phyloP scores from a whole-genome alignment of 2,113 vertebrate species.

The Delphinus delphis region DNA sequence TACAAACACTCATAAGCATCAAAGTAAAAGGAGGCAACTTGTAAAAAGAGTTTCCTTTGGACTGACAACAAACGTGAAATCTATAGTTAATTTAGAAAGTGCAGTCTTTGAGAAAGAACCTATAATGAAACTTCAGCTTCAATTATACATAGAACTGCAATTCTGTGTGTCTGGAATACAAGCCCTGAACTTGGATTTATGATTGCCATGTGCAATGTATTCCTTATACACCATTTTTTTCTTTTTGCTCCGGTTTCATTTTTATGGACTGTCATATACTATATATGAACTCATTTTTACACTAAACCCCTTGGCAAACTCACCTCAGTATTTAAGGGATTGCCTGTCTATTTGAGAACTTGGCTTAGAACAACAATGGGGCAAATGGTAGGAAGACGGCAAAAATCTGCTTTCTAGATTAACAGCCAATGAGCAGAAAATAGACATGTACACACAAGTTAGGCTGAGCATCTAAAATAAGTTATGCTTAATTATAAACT shows the following conservation, averaged over 20 bases:
- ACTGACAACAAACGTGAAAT: not conserved
- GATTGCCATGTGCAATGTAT: constrained; percentile 52
- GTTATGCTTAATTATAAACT: constrained; percentile 46
- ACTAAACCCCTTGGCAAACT: constrained; percentile 68
- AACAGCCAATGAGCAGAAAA: constrained; percentile 56
- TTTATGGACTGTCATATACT: constrained; percentile 56
- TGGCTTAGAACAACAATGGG: constrained; percentile 71
- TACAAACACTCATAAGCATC: not conserved
- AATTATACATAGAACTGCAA: not conserved
- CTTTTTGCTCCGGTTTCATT: constrained; percentile 59
- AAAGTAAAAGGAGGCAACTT: constrained; percentile 1
- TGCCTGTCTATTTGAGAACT: constrained; percentile 74
- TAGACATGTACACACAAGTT: constrained; percentile 5
- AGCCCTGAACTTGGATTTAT: not conserved
- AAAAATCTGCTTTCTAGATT: constrained; percentile 67
- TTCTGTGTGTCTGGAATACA: constrained; percentile 39
- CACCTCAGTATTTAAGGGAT: constrained; percentile 56
- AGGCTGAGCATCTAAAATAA: constrained; percentile 43
- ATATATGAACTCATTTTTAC: constrained; percentile 49
- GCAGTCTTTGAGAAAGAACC: not conserved
- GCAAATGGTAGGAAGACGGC: constrained; percentile 63
- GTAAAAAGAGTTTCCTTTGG: constrained; percentile 13
- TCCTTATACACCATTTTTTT: not conserved
- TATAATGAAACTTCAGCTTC: constrained; percentile 27
- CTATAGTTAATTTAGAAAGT: constrained; percentile 37